phyloP scores from a whole-genome alignment of 2,113 vertebrate genomes.

The Heterochromis multidens region DNA sequence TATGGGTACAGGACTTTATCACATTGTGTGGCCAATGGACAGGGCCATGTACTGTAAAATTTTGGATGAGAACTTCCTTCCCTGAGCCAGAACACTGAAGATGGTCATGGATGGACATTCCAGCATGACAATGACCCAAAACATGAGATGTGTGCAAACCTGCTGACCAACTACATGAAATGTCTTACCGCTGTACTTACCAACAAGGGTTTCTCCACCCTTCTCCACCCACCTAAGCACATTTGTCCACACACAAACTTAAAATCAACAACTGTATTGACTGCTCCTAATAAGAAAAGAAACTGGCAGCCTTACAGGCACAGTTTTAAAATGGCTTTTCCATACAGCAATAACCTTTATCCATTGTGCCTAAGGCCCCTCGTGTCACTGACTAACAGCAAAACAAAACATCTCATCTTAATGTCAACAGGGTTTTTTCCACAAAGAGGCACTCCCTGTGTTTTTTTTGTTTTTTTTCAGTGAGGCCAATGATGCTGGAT shows the following conservation, averaged over 20 bases:
- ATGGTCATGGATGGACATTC: too few species aligned
- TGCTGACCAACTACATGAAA: not conserved
- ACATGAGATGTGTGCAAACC: not conserved
- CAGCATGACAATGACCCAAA: not conserved
- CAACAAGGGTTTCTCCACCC: not conserved
- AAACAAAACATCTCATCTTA: constrained; percentile 49
- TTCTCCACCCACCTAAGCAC: too few species aligned
- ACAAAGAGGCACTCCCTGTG: constrained; percentile 12
- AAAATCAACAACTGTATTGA: not conserved
- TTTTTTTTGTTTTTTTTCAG: constrained; percentile 24
- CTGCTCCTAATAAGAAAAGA: not conserved
- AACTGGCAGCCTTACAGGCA: not conserved
- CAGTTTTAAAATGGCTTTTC: constrained; percentile 13
- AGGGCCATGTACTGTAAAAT: too few species aligned
- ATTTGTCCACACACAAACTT: not conserved
- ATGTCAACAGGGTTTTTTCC: constrained; percentile 44
- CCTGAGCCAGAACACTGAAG: not conserved
- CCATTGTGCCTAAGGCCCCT: not conserved
- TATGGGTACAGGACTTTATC: too few species aligned
- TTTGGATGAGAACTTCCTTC: too few species aligned
- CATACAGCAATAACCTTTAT: constrained; percentile 24
- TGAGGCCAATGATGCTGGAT: not conserved
- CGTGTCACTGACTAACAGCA: constrained; percentile 43
- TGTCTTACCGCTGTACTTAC: not conserved
- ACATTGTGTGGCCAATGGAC: too few species aligned